phyloP scores from a whole-genome alignment of 2,797 vertebrate species.

The Schizopygopsis malacanthus region DNA sequence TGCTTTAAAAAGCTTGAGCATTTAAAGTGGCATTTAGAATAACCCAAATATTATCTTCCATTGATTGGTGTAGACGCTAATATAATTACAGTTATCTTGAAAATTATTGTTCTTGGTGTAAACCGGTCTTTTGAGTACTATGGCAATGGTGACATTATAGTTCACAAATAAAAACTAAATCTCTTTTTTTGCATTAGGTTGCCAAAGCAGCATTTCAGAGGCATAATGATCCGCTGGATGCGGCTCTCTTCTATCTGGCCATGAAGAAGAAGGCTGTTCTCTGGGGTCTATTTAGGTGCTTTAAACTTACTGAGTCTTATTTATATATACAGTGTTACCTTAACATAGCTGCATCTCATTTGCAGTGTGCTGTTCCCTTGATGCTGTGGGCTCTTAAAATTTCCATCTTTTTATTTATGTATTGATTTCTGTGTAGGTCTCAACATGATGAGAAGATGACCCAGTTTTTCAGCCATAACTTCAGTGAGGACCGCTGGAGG shows the following conservation, averaged over 20 bases:
- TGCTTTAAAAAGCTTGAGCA: too few relatives aligned
- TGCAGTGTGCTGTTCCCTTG: not conserved
- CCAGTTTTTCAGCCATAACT: conserved; percentile 97
- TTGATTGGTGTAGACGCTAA: too few relatives aligned
- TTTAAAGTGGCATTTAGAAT: too few relatives aligned
- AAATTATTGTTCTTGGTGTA: too few relatives aligned
- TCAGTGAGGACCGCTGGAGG: conserved; percentile 95
- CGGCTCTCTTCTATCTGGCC: conserved; percentile 94
- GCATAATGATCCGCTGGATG: conserved; percentile 94
- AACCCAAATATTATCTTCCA: too few relatives aligned
- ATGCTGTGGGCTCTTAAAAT: not conserved
- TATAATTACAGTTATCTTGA: too few relatives aligned
- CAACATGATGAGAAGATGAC: conserved; percentile 99
- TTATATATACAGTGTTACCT: not conserved
- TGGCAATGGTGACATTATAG: not conserved
- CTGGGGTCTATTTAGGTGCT: conserved; percentile 96
- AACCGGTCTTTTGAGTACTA: not conserved
- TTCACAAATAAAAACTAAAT: not conserved
- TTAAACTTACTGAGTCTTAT: not conserved
- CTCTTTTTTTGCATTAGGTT: conserved; percentile 75
- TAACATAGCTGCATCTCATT: not conserved
- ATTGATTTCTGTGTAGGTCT: conserved; percentile 78
- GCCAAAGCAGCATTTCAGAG: conserved; percentile 97
- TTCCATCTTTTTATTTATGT: not conserved
- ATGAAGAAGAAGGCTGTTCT: conserved; percentile 99